Evolutionary conservation across 1,140 invertebrate genomes (phyloP), one percentile per base, ranked within the genome.

Genomic region (Anastrepha ludens): DNA sequence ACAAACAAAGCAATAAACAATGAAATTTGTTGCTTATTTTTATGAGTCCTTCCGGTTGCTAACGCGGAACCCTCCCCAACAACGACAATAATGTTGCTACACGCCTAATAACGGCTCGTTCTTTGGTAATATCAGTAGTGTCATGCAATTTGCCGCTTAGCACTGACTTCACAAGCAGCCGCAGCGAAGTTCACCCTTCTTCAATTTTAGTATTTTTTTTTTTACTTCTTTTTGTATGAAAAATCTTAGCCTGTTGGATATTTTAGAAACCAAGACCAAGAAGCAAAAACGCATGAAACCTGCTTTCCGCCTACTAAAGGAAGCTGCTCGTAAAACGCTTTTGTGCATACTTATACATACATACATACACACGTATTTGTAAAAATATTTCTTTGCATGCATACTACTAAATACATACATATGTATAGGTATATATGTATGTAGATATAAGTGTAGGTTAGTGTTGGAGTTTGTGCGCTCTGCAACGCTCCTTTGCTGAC

Each of bases 21-120:
- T 91, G 91, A 90, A 91, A 91, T 91, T 91, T 91, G 91, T 91
- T 91, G 91, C 91, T 91, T 90, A 90, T 90, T 91, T 91, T 91
- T 91, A 91, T 91, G 91, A 91, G 90, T 91, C 89, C 88, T 89
- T 90, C 89, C 88, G 88, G 9, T 59, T 85, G 41, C 58, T 29
- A 58, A 29, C 58, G 11, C 39, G 29, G 20, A 60, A 50, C 58
- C 86, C 62, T 65, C 64, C 15, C 47, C 74, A 17, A 11, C 74
- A 50, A 41, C 50, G 86, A 41, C 59, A 65, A 64, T 87, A 50
- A 64, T 65, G 62, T 65, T 67, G 85, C 85, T 86, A 59, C 60
- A 86, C 62, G 86, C 44, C 86, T 87, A 50, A 62, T 65, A 62
- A 64, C 62, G 62, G 41, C 86, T 87, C 47, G 47, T 47, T 55